Evolutionary conservation across 2,797 vertebrate species (phyloP).

Genomic region (Malacoctenus gilli): DNA sequence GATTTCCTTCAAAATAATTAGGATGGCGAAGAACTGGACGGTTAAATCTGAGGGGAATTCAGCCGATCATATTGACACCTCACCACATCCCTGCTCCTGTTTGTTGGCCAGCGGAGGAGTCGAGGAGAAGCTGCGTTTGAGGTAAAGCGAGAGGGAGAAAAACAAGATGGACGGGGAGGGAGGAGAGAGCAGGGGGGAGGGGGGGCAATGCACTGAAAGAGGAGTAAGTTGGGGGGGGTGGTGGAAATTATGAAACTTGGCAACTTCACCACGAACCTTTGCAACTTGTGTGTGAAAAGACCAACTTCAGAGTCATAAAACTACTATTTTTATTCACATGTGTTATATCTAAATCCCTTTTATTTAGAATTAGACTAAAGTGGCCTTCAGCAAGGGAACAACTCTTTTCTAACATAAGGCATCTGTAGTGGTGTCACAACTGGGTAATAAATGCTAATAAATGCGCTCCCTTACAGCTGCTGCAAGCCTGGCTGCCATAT

Average conservation of each 20-base stretch:
- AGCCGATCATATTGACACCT: conserved; percentile 26
- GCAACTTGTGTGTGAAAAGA: conserved; percentile 17
- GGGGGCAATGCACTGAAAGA: background rate
- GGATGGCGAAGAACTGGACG: conserved; percentile 58
- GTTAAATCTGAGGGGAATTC: conserved; percentile 44
- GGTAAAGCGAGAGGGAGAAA: conserved; percentile 9
- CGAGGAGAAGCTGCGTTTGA: conserved; percentile 48
- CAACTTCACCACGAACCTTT: conserved; percentile 28
- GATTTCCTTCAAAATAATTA: conserved; percentile 58
- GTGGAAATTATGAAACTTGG: conserved; percentile 27
- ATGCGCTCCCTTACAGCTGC: too few species aligned
- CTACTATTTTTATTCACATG: conserved; percentile 45
- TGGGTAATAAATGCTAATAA: conserved; percentile 23
- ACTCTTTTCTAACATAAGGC: conserved; percentile 75
- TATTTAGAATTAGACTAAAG: conserved; percentile 34
- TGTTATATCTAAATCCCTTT: conserved; percentile 52
- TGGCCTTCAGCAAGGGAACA: conserved; percentile 37
- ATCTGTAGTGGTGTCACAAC: conserved; percentile 70
- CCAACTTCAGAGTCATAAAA: conserved; percentile 33
- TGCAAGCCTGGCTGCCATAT: conserved; percentile 38
- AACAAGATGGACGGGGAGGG: background rate
- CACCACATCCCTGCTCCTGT: conserved; percentile 27
- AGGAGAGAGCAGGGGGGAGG: background rate
- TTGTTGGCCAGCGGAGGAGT: conserved; percentile 47
- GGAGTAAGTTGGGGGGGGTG: background rate